Conservation (phyloP, 2,797 vertebrate genomes). For the Coranthus polyacanthus region DNA sequence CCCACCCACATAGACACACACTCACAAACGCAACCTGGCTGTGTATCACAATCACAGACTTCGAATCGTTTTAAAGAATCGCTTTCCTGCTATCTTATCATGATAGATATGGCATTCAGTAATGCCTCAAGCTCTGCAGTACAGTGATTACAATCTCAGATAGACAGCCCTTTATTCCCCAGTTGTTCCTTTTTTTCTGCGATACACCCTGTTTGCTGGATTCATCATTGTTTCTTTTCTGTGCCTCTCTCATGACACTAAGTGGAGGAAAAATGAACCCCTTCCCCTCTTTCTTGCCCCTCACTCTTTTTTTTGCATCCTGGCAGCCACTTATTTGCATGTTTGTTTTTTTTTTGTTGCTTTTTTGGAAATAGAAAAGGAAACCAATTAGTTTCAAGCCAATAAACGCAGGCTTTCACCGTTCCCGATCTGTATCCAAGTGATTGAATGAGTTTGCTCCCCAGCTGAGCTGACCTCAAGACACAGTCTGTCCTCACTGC, state of each 20-base stretch:
- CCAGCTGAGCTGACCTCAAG: slow-evolving; percentile 66
- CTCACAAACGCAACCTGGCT: slow-evolving; percentile 6
- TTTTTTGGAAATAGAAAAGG: slow-evolving; percentile 37
- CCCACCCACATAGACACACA: background rate
- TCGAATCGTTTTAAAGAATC: slow-evolving; percentile 55
- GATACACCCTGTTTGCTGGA: slow-evolving; percentile 40
- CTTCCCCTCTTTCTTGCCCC: slow-evolving; percentile 28
- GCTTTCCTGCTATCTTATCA: slow-evolving; percentile 47
- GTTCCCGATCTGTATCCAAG: slow-evolving; percentile 67
- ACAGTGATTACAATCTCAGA: slow-evolving; percentile 60
- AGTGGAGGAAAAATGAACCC: slow-evolving; percentile 68
- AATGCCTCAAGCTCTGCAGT: slow-evolving; percentile 54
- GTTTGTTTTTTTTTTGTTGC: slow-evolving; percentile 30
- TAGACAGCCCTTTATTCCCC: slow-evolving; percentile 43
- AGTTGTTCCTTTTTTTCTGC: slow-evolving; percentile 27
- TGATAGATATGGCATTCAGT: slow-evolving; percentile 54
- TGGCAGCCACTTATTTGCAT: slow-evolving; percentile 46
- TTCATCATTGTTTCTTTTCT: slow-evolving; percentile 64
- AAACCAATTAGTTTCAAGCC: slow-evolving; percentile 75
- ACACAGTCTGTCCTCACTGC: slow-evolving; percentile 30
- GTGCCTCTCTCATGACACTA: slow-evolving; percentile 33
- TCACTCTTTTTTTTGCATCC: slow-evolving; percentile 16
- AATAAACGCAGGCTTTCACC: slow-evolving; percentile 48
- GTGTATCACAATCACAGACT: slow-evolving; percentile 20
- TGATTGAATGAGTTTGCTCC: slow-evolving; percentile 59